Evolutionary conservation across 2,888 invertebrate genomes (phyloP).

Genomic region (Agelastica alni): DNA sequence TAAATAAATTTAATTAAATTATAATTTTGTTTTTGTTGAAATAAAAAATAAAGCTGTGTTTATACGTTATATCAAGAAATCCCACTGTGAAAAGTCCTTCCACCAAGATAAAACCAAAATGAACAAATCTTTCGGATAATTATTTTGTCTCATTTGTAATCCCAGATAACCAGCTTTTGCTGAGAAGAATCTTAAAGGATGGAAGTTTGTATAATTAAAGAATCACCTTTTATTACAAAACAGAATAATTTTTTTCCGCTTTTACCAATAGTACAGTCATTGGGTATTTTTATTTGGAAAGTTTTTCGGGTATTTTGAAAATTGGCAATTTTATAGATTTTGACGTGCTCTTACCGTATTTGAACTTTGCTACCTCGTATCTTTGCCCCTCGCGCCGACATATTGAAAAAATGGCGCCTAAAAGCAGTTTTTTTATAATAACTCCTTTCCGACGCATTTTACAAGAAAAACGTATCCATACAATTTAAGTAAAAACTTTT

Average conservation of each 20-base stretch:
- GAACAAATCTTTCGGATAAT: background rate
- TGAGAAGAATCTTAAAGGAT: background rate
- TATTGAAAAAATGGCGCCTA: constrained; percentile 10
- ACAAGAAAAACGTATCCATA: too few species aligned
- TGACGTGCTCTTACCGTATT: constrained; percentile 7
- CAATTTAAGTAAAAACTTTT: constrained; percentile 4
- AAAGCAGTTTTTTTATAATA: constrained; percentile 13
- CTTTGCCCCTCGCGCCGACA: constrained; percentile 15
- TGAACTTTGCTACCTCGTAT: constrained; percentile 16
- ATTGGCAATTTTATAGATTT: constrained; percentile 18
- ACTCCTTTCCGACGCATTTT: constrained; percentile 8
- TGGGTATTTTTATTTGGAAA: background rate
- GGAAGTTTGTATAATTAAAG: background rate
- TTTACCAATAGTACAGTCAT: background rate
- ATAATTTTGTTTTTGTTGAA: too few species aligned
- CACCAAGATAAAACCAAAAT: too few species aligned
- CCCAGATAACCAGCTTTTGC: background rate
- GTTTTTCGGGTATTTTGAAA: constrained; percentile 16
- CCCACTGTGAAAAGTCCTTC: too few species aligned
- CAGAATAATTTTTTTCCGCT: too few species aligned
- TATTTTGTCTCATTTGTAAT: background rate
- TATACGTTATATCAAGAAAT: too few species aligned
- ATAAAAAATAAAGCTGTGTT: background rate
- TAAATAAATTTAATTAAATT: too few species aligned
- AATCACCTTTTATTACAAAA: too few species aligned